Evolutionary conservation across 2,113 vertebrate genomes (phyloP).

Genomic region (Lota lota): DNA sequence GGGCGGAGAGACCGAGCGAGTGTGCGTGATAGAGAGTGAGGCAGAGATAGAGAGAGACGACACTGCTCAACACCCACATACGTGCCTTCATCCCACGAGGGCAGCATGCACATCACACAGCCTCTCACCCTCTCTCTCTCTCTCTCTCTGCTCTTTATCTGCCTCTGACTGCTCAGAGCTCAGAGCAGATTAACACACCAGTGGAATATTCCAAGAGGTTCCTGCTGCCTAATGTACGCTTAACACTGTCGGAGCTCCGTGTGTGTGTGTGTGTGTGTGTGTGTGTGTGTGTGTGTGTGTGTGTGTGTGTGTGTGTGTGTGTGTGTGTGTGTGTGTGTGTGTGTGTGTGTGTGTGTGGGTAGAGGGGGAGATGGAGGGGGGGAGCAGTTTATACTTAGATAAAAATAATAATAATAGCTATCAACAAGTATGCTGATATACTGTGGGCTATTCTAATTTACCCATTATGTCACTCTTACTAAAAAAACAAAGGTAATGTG

Average conservation of each 20-base stretch:
- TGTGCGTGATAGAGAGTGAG: slow-evolving; percentile 20
- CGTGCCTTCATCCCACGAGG: slow-evolving; percentile 62
- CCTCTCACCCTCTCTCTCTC: slow-evolving; percentile 28
- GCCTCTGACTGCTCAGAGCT: slow-evolving; percentile 26
- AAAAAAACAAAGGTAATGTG: too few species aligned
- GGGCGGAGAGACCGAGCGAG: slow-evolving; percentile 44
- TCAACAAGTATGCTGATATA: too few species aligned
- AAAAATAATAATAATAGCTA: neutral
- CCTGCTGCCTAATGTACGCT: slow-evolving; percentile 45
- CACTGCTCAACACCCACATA: slow-evolving; percentile 70
- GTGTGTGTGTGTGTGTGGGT: neutral
- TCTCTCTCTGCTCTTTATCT: slow-evolving; percentile 1
- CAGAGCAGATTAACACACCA: slow-evolving; percentile 28
- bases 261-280: neutral
- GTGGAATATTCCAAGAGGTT: slow-evolving; percentile 41
- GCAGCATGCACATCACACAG: slow-evolving; percentile 46
- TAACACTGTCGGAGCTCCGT: slow-evolving; percentile 30
- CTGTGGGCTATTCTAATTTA: too few species aligned
- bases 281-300: slow-evolving; percentile 21
- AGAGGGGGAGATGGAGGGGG: neutral
- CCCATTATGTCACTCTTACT: too few species aligned
- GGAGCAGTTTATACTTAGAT: neutral
- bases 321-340: neutral
- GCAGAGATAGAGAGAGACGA: slow-evolving; percentile 24
- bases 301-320: slow-evolving; percentile 12